Evolutionary conservation across 2,888 invertebrate genomes (phyloP), one percentile per base, ranked within the genome.

Genomic region (Entomobrya multifasciata): DNA sequence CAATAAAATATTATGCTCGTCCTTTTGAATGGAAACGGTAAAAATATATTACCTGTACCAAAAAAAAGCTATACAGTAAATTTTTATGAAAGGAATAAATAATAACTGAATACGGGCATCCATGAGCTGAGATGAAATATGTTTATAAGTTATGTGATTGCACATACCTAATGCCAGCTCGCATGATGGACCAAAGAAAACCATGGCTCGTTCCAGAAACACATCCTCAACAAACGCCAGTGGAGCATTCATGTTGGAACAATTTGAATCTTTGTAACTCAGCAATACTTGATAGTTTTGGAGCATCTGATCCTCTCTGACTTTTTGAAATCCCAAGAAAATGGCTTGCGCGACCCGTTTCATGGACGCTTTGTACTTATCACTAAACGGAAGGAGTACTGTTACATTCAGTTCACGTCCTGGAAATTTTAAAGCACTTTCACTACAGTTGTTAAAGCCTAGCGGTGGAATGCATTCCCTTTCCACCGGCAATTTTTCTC

Each of bases 161-260:
- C 10, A 94, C 95, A 94, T 93, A 97, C 97, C 96, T 78, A 96
- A 92, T 36, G 95, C 95, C 92, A 95, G 96, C 91, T 97, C 97
- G 91, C 97, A 97, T 0, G 95, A 94, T 0, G 96, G 96, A 11
- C 97, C 97, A 91, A 97, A 95, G 91, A 96, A 95, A 0, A 96
- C 95, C 91, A 96, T 95, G 0, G 95, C 95, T 22, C 85, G 55
- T 17, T 86, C 44, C 49, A 65, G 30, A 20, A 60, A 60, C 17
- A 86, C 86, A 41, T 87, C 67, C 55, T 82, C 74, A n/a, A 91
- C 88, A 15, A 91, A 91, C 55, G 89, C 86, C 87, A 90, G 88
- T 0, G 90, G 91, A 22, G 91, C 91, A 13, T 89, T 57, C 5
- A 90, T 87, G 55, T 89, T 90, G 62, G 91, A 91, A 44, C 92